Evolutionary conservation across 1,140 invertebrate species (phyloP).

Genomic region (Popillia japonica): DNA sequence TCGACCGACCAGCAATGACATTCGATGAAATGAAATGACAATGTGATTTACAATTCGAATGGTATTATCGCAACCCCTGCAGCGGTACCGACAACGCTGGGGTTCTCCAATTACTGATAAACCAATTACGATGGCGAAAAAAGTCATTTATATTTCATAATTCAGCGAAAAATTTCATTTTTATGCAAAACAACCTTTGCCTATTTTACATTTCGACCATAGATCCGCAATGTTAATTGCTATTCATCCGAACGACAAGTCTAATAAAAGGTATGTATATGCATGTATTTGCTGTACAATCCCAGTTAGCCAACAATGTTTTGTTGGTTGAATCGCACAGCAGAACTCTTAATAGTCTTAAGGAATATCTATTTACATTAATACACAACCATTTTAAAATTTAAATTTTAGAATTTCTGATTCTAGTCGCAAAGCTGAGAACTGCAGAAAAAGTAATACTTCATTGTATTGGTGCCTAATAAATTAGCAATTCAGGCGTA

Average conservation of each 20-base stretch:
- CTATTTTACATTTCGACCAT: conserved; percentile 27
- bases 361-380: too few species aligned
- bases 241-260: not conserved
- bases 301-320: too few species aligned
- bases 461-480: too few species aligned
- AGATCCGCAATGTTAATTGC: not conserved
- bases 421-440: too few species aligned
- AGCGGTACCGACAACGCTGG: conserved; percentile 23
- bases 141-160: conserved; percentile 50
- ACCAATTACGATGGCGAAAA: conserved; percentile 48
- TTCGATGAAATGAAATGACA: conserved; percentile 52
- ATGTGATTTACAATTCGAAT: conserved; percentile 53
- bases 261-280: not conserved
- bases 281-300: too few species aligned
- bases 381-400: too few species aligned
- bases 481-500: too few species aligned
- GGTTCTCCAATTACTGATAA: conserved; percentile 50
- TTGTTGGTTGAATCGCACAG: too few species aligned
- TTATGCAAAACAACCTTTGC: conserved; percentile 47
- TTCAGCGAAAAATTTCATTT: conserved; percentile 44
- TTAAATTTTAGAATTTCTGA: too few species aligned
- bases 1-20: conserved; percentile 43
- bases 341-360: too few species aligned
- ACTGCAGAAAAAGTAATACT: too few species aligned
- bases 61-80: conserved; percentile 49